Base-by-base conservation (phyloP, 1,140 invertebrate species). In the Centruroides vittatus region DNA sequence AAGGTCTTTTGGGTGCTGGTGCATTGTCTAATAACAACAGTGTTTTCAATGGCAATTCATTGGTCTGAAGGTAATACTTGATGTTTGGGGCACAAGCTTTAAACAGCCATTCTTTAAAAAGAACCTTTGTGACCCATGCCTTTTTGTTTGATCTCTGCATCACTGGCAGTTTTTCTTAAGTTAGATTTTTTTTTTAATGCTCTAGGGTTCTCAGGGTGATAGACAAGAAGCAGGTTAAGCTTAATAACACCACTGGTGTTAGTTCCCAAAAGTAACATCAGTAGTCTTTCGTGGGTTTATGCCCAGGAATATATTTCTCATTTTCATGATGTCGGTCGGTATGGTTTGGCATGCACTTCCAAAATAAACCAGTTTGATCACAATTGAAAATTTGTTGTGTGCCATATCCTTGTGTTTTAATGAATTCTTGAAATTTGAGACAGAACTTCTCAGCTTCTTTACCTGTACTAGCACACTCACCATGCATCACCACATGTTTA, bases 401-500 rank as follows among this genome's bases (percentile, higher is more conserved):
- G 23, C 11, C 1, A 35, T 59, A 59, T 8, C 23, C 47, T 41
- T 54, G 4, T 55, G 12, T 41, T 41, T 41, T 41, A 41, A 50
- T 57, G 56, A 54, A 35, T 54, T 54, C 11, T 54, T 54, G 53
- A 54, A 54, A 54, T 54, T 23, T 54, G 53, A 54, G 23, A 35
- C 53, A 23, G 23, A 35, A 54, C 23, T 54, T 54, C 53, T 54
- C 6, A 54, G 53, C 23, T 54, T 23, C 52, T 54, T 54, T 54
- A 72, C 86, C 85, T 69, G 70, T 53, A 67, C 46, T 62, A 57
- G 4, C 61, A 61, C 4, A 59, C n/a, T 47, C 47, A 57, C 34
- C 12, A 54, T 47, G 35, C 47, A 51, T 54, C 35, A 35, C 4
- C 35, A 54, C 23, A 54, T 35, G 53, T 54, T 54, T 54, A 35